Evolutionary conservation across 2,888 invertebrate genomes (phyloP).

Genomic region (Dynastes tityus): DNA sequence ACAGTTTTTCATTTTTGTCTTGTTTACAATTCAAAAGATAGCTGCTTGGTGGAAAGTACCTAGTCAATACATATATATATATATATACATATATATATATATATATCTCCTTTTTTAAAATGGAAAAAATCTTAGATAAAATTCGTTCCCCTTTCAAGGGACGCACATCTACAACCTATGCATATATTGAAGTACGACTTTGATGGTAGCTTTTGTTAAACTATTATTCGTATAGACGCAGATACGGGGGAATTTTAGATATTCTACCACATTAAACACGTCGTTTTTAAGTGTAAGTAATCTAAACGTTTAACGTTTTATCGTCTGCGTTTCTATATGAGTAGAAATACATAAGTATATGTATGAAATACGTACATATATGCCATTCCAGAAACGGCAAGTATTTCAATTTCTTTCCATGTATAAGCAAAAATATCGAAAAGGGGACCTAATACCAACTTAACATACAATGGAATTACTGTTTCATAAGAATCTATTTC

Average conservation of each 20-base stretch:
- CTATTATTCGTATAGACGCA: slow-evolving; percentile 18
- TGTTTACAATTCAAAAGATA: slow-evolving; percentile 59
- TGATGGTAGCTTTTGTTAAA: slow-evolving; percentile 42
- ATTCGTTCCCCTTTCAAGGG: slow-evolving; percentile 28
- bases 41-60: slow-evolving; percentile 52
- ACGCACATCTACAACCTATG: slow-evolving; percentile 10
- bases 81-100: slow-evolving; percentile 50
- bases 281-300: slow-evolving; percentile 12
- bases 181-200: slow-evolving; percentile 30
- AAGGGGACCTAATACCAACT: slow-evolving; percentile 3
- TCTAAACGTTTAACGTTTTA: not conserved
- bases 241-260: slow-evolving; percentile 38
- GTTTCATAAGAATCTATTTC: no score
- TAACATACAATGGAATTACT: not conserved
- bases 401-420: no score
- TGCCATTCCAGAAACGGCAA: no score
- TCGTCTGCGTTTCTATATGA: no score
- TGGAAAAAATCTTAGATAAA: slow-evolving; percentile 47
- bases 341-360: no score
- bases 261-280: slow-evolving; percentile 49
- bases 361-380: no score
- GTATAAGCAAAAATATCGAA: not conserved
- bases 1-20: slow-evolving; percentile 60
- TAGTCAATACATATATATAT: slow-evolving; percentile 49
- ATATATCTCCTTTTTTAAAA: slow-evolving; percentile 50